Conservation (phyloP, 2,113 vertebrate species). For the Anoura caudifer region DNA sequence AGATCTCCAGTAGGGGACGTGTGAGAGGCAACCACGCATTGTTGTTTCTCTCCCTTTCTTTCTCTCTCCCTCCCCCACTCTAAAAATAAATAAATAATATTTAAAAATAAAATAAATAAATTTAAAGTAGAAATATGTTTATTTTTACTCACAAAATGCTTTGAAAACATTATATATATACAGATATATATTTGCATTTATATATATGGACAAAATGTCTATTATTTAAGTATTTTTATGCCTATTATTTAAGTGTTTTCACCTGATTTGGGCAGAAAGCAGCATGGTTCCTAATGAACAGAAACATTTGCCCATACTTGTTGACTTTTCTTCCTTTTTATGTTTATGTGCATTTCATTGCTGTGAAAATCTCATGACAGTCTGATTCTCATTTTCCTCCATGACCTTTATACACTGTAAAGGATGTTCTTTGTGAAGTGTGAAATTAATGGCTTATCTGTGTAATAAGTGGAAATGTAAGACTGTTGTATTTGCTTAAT, state of each 20-base stretch:
- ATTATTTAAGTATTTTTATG: background rate
- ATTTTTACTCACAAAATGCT: background rate
- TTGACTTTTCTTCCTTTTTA: conserved; percentile 7
- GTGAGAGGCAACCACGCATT: too few relatives aligned
- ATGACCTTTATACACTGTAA: background rate
- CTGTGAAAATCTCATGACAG: background rate
- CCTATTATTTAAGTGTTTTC: background rate
- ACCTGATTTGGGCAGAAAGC: background rate
- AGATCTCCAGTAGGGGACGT: too few relatives aligned
- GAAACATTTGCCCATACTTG: background rate
- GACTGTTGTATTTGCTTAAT: background rate
- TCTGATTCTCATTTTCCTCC: background rate
- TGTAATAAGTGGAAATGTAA: background rate
- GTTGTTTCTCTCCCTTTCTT: too few relatives aligned
- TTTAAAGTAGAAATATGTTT: background rate
- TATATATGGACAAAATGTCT: background rate
- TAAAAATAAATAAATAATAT: too few relatives aligned
- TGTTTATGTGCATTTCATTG: background rate
- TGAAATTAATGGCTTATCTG: background rate
- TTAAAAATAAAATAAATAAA: background rate
- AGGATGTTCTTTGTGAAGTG: background rate
- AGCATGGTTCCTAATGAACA: background rate
- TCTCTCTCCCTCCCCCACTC: too few relatives aligned
- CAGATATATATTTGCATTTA: background rate
- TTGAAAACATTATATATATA: background rate